Percentiles rank a stretch among this genome's conserved stretches.
Evolutionary conservation across 2,113 vertebrate species (phyloP).

Genomic region (Pedionomus torquatus): DNA sequence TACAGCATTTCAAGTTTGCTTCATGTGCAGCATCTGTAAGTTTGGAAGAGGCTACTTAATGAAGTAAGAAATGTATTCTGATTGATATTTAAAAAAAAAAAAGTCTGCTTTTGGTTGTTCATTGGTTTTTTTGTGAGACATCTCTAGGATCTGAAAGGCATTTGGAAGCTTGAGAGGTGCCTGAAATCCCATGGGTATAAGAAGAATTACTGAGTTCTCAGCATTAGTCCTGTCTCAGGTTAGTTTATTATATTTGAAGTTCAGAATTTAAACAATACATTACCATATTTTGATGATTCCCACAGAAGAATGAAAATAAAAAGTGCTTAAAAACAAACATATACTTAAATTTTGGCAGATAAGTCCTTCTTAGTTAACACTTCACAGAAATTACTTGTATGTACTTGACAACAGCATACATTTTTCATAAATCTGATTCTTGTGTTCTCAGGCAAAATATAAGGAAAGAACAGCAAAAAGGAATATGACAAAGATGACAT

Average conservation of each 20-base stretch:
- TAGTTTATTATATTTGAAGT: slow-evolving; percentile 67
- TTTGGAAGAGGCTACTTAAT: background rate
- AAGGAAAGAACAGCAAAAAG: slow-evolving; percentile 54
- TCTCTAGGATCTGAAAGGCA: background rate
- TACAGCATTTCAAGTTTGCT: background rate
- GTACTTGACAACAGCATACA: slow-evolving; percentile 71
- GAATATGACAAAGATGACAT: slow-evolving; percentile 58
- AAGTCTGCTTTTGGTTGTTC: background rate
- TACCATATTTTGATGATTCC: slow-evolving; percentile 69
- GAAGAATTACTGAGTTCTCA: slow-evolving; percentile 53
- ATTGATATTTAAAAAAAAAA: background rate
- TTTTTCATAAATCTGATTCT: slow-evolving; percentile 71
- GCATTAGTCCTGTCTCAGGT: slow-evolving; percentile 46
- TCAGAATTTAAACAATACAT: slow-evolving; percentile 57
- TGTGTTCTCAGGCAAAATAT: slow-evolving; percentile 60
- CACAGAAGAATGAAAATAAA: slow-evolving; percentile 63
- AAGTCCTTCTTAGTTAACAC: slow-evolving; percentile 72
- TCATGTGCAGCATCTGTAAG: background rate
- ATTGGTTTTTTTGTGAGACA: background rate
- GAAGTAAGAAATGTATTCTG: background rate
- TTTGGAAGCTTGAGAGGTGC: slow-evolving; percentile 32
- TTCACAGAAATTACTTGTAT: slow-evolving; percentile 72
- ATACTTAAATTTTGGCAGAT: slow-evolving; percentile 64
- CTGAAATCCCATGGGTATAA: slow-evolving; percentile 19
- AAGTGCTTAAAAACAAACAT: slow-evolving; percentile 61